These are phyloP conservation scores for Conistra vaccinii DNA, from an alignment of 2,888 invertebrate genomes.

Conservation along the genomic window DNA sequence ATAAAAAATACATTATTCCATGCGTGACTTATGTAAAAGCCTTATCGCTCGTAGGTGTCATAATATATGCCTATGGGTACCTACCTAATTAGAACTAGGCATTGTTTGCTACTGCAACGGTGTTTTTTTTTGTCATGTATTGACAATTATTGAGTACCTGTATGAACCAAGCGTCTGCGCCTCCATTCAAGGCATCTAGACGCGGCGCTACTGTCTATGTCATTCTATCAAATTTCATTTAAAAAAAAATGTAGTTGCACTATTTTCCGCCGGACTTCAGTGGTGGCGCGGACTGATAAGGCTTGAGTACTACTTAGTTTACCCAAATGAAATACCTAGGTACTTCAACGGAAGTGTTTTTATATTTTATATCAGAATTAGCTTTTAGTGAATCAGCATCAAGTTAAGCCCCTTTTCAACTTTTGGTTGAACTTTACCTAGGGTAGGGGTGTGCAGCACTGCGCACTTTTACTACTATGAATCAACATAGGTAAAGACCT, in stretches of 20 bases:
- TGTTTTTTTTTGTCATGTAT: background rate
- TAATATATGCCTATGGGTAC: too few relatives aligned
- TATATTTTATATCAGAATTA: background rate
- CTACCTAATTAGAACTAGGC: conserved; percentile 15
- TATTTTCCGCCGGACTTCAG: too few relatives aligned
- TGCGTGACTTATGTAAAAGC: conserved; percentile 46
- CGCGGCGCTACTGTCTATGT: too few relatives aligned
- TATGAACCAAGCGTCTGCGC: too few relatives aligned
- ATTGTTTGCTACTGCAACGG: background rate
- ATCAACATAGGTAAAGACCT: too few relatives aligned
- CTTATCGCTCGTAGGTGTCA: conserved; percentile 29
- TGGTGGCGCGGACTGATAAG: too few relatives aligned
- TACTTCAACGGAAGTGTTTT: background rate
- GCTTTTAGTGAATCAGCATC: background rate
- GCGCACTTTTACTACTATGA: too few relatives aligned
- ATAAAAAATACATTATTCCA: conserved; percentile 25
- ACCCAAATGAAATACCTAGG: background rate
- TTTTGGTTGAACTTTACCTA: background rate
- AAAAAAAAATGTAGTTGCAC: too few relatives aligned
- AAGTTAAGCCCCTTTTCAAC: background rate
- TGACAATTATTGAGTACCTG: background rate
- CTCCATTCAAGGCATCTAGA: too few relatives aligned
- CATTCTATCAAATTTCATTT: too few relatives aligned
- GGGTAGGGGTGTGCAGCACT: too few relatives aligned
- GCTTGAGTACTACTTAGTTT: too few relatives aligned